Base-by-base conservation (phyloP, 2,888 invertebrate genomes). In the Dione juno region DNA sequence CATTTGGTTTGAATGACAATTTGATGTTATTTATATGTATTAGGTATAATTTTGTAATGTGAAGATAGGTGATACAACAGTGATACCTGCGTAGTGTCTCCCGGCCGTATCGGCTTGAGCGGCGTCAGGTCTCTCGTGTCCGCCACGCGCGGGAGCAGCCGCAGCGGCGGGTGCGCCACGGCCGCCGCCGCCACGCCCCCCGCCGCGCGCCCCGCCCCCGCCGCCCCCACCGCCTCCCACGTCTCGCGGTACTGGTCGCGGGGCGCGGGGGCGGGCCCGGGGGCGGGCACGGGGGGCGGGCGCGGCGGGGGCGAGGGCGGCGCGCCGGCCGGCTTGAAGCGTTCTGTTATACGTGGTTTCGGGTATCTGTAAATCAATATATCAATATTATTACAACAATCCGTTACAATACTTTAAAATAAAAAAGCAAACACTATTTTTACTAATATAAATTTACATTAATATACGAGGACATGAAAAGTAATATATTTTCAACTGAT, bases 221-320 rank as follows among this genome's bases (percentile, higher is more conserved):
- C 84, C 73, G 54, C 82, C 82, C 70, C 8, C 84, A 83, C 86
- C 48, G 85, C 84, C 68, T 57, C 66, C 72, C 37, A 64, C 70
- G 65, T 70, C 14, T 19, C 69, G 53, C 57, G 67, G 28, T 58
- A 73, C 66, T 68, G 67, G 37, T 40, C 74, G 72, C 53, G 73
- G 11, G 75, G 70, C 43, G 71, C 63, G 21, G 67, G 75, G 45
- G 74, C 67, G 53, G 70, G 74, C 41, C 2, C 28, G 28, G 53
- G 69, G 8, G 16, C 48, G 48, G 59, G 65, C 9, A 72, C 45
- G 41, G 37, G 59, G 16, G 72, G 14, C 28, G 75, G 73, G 7
- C 75, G 68, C 19, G 73, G 74, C n/a, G 72, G 74, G 14, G 74
- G 72, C 54, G 69, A 69, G 16, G 76, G 75, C 10, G 75, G 75